A percentile compares a stretch with the other conserved stretches of the same genome.
These are phyloP conservation scores for Pedetes capensis DNA, from an alignment of 2,113 vertebrate genomes.

Conservation along the genomic window DNA sequence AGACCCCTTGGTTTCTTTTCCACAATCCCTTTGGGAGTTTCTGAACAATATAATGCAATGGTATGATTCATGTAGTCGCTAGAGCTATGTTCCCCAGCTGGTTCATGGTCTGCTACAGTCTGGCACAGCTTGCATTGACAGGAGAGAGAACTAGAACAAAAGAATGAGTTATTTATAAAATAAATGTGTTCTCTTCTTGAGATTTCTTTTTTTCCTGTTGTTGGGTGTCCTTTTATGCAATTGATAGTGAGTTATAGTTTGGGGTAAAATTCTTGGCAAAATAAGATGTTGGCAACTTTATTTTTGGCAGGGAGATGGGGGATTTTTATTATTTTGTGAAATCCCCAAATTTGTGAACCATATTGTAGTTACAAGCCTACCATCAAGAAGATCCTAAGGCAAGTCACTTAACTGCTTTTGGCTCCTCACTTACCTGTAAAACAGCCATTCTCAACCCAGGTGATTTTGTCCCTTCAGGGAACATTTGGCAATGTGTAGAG, in stretches of 20 bases:
- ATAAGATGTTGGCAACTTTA: not conserved
- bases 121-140: not conserved
- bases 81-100: not conserved
- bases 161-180: conserved; percentile 3
- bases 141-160: conserved; percentile 7
- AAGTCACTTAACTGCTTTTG: not conserved
- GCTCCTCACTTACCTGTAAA: not conserved
- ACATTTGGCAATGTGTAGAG: not conserved
- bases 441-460: not conserved
- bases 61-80: not conserved
- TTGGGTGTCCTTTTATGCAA: not conserved
- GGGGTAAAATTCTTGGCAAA: not conserved
- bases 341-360: not conserved
- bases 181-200: not conserved
- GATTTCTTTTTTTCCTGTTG: not conserved
- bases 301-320: not conserved
- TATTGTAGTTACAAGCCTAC: not conserved
- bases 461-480: not conserved
- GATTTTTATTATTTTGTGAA: not conserved
- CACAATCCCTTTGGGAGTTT: not conserved
- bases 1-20: not conserved
- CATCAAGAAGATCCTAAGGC: not conserved
- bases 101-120: not conserved
- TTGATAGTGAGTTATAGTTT: not conserved
- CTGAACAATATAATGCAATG: not conserved